These are phyloP conservation scores for Apocheima hispidaria DNA, from an alignment of 2,888 invertebrate species.

Conservation along the genomic window DNA sequence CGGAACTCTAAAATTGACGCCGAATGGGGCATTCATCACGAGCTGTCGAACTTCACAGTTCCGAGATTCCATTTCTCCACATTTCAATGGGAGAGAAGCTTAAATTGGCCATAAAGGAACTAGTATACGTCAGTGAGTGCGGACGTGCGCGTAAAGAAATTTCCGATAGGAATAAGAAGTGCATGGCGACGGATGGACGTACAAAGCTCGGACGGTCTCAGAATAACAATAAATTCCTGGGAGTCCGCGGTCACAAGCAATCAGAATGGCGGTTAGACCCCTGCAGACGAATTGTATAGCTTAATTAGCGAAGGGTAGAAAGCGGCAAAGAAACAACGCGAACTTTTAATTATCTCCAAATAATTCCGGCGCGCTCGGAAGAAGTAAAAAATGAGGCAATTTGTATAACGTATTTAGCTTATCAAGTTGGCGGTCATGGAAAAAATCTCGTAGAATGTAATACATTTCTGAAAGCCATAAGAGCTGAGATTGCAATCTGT, in stretches of 20 bases:
- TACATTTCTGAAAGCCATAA: conserved; percentile 60
- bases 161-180: conserved; percentile 62
- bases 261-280: conserved; percentile 66
- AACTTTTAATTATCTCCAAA: conserved; percentile 59
- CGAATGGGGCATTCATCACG: conserved; percentile 30
- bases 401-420: conserved; percentile 55
- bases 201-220: conserved; percentile 57
- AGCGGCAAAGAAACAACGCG: conserved; percentile 46
- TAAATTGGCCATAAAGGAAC: conserved; percentile 67
- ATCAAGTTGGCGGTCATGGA: conserved; percentile 42
- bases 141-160: conserved; percentile 63
- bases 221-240: conserved; percentile 70
- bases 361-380: conserved; percentile 44
- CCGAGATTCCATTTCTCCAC: conserved; percentile 50
- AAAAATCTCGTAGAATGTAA: conserved; percentile 39
- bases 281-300: conserved; percentile 68
- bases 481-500: conserved; percentile 63
- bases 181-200: conserved; percentile 74
- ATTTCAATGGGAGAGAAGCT: conserved; percentile 54
- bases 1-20: conserved; percentile 24
- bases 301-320: conserved; percentile 69
- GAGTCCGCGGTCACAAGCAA: conserved; percentile 63
- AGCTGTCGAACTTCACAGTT: conserved; percentile 28
- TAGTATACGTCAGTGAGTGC: conserved; percentile 54
- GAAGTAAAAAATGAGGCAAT: conserved; percentile 55